Evolutionary conservation across 2,888 invertebrate species (phyloP).

Genomic region (Stramonita haemastoma): DNA sequence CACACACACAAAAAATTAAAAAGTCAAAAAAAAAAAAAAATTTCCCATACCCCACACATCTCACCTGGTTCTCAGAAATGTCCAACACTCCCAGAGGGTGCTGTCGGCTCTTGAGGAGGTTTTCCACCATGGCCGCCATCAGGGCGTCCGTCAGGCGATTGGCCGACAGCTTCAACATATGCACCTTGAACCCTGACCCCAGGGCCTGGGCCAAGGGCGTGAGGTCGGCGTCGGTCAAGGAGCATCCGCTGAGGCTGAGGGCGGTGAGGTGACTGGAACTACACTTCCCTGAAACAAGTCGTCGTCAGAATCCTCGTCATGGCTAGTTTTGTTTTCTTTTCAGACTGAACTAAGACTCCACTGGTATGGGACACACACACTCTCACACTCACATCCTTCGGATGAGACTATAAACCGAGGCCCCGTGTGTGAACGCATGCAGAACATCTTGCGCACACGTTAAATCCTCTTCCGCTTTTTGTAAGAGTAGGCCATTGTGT

Average conservation of each 20-base stretch:
- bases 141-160: slow-evolving; percentile 67
- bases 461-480: too few relatives aligned
- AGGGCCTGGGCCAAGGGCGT: slow-evolving; percentile 57
- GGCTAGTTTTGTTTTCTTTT: too few relatives aligned
- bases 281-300: slow-evolving; percentile 20
- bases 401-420: too few relatives aligned
- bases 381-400: too few relatives aligned
- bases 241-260: slow-evolving; percentile 66
- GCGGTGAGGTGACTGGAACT: slow-evolving; percentile 53
- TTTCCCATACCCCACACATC: background rate
- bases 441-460: too few relatives aligned
- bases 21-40: background rate
- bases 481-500: too few relatives aligned
- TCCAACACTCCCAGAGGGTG: slow-evolving; percentile 67
- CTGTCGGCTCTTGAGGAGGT: slow-evolving; percentile 54
- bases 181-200: slow-evolving; percentile 59
- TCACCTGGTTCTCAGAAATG: slow-evolving; percentile 65
- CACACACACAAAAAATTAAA: background rate
- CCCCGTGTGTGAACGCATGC: too few relatives aligned
- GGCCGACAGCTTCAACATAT: slow-evolving; percentile 70
- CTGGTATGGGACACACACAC: too few relatives aligned
- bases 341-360: too few relatives aligned
- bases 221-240: slow-evolving; percentile 65
- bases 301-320: too few relatives aligned
- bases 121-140: slow-evolving; percentile 56